Percentiles rank a stretch among this genome's conserved stretches.
Evolutionary conservation across 2,888 invertebrate genomes (phyloP).

Genomic region (Synanthedon vespiformis): DNA sequence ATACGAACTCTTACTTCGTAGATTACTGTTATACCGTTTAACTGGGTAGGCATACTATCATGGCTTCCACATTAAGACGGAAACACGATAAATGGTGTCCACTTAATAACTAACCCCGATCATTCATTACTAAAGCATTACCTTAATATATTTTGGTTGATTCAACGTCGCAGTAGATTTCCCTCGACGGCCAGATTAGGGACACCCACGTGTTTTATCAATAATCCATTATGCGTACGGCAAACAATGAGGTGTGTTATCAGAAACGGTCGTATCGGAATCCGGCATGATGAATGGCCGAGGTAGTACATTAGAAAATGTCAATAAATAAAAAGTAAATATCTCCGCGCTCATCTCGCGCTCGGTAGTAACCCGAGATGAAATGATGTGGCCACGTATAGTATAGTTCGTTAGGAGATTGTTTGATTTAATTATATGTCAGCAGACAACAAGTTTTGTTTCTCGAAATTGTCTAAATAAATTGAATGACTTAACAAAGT

Average conservation of each 20-base stretch:
- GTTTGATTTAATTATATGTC: neutral
- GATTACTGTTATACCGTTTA: constrained; percentile 36
- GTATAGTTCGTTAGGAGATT: constrained; percentile 7
- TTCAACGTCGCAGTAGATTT: constrained; percentile 47
- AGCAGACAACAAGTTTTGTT: too few relatives aligned
- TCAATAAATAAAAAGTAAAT: constrained; percentile 67
- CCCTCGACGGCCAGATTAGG: constrained; percentile 45
- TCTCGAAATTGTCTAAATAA: too few relatives aligned
- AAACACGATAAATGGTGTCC: constrained; percentile 51
- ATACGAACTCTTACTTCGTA: constrained; percentile 28
- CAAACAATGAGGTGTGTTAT: constrained; percentile 65
- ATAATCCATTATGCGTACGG: constrained; percentile 65
- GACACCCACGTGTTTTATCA: constrained; percentile 68
- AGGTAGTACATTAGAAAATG: constrained; percentile 61
- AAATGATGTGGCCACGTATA: constrained; percentile 12
- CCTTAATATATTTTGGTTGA: constrained; percentile 43
- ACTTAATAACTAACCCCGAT: constrained; percentile 55
- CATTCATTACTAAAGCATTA: constrained; percentile 51
- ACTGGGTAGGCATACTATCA: constrained; percentile 38
- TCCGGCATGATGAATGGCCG: constrained; percentile 52
- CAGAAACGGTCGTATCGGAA: constrained; percentile 40
- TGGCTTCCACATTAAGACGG: constrained; percentile 41
- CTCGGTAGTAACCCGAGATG: constrained; percentile 30
- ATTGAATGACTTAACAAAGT: too few relatives aligned
- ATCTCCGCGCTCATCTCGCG: constrained; percentile 43